Percentiles rank a stretch among this genome's conserved stretches.
Evolutionary conservation across 2,113 vertebrate species (phyloP).

Genomic region (Petrocephalus zakoni): DNA sequence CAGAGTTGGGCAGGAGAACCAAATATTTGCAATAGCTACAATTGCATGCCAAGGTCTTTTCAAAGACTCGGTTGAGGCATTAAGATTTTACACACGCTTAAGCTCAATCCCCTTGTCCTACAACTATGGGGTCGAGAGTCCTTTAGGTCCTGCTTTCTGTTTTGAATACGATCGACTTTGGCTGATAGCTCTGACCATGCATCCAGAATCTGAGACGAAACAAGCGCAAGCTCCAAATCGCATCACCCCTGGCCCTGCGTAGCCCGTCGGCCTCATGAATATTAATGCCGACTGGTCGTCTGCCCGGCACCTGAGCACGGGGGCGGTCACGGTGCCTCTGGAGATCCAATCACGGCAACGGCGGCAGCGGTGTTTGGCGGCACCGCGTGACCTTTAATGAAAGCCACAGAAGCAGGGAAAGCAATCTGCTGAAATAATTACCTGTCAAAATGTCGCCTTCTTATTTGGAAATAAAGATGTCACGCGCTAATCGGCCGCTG

Average conservation of each 20-base stretch:
- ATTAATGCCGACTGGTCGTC: not conserved
- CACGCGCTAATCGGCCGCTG: constrained; percentile 7
- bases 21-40: not conserved
- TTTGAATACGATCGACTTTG: not conserved
- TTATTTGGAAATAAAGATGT: constrained; percentile 12
- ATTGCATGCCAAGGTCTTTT: not conserved
- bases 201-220: not conserved
- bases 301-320: not conserved
- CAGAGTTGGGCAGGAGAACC: not conserved
- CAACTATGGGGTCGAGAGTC: not conserved
- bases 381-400: constrained; percentile 16
- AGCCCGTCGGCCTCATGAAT: not conserved
- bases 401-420: constrained; percentile 16
- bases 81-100: not conserved
- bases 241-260: not conserved
- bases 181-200: not conserved
- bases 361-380: not conserved
- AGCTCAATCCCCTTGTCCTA: not conserved
- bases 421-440: constrained; percentile 24
- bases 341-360: not conserved
- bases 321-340: not conserved
- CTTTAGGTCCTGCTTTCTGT: not conserved
- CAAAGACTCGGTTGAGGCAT: not conserved
- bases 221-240: not conserved
- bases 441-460: constrained; percentile 22